Base-by-base conservation (phyloP, 2,113 vertebrate genomes). In the Anarhynchus alexandrinus region DNA sequence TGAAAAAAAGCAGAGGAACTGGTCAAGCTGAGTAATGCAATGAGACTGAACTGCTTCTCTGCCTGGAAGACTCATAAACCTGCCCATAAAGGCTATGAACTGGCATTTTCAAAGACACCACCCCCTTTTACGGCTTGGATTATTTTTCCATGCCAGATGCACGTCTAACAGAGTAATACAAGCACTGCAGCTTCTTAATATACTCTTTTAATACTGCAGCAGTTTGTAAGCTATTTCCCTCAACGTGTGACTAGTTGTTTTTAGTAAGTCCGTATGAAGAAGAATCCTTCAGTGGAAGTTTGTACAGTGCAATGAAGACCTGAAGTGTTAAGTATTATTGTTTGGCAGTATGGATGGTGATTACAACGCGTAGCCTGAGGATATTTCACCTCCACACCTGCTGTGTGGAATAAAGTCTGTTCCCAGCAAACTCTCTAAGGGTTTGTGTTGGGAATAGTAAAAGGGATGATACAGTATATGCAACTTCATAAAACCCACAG, bases 161-260 rank as follows among this genome's bases (percentile, higher is more conserved):
- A 65, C 1, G 0, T 95, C 93, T 82, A 79, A 95, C 57, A 74
- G 57, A 87, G 89, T 47, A 43, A 78, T 9, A 84, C 45, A 79
- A 91, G 51, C 40, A 22, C 72, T 64, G 52, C 57, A 82, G 49
- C 32, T 89, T 85, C 86, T 87, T 89, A 93, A 94, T 69, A 64
- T 8, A 71, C 93, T 82, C 77, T 57, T 86, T 74, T 76, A 88
- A 83, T 59, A 47, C 81, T 3, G 5, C 0, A 1, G 47, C 47
- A 76, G 79, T 86, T 66, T 86, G 85, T 88, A 61, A 88, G 93
- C 76, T 36, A 69, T 61, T 97, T 93, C 79, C 74, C 52, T 72
- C 79, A 90, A 52, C 49, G 12, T 6, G 32, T 66, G 84, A n/a
- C 64, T 64, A 70, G 61, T 49, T 54, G 72, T 67, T 80, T 90